Conservation (phyloP, 2,113 vertebrate genomes). For the Rissa tridactyla region DNA sequence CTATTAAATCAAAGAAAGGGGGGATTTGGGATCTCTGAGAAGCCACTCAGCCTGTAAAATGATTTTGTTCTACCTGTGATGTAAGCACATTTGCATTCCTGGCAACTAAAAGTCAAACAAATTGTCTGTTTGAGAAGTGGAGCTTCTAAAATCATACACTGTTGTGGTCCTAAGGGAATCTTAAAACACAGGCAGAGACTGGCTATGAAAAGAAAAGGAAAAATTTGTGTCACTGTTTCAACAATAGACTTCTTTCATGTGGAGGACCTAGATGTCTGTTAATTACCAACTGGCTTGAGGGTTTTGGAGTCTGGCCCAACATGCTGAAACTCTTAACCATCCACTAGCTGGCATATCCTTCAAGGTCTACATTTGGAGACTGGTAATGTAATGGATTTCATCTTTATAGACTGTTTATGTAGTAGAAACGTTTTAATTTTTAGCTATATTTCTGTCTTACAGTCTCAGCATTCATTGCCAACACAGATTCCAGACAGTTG, state of each 20-base stretch:
- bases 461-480: not conserved
- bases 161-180: conserved; percentile 18
- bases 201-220: conserved; percentile 23
- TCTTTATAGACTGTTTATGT: not conserved
- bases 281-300: conserved; percentile 48
- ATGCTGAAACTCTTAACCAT: not conserved
- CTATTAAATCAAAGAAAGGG: not conserved
- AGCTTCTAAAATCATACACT: not conserved
- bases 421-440: not conserved
- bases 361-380: not conserved
- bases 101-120: not conserved
- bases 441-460: not conserved
- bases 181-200: conserved; percentile 35
- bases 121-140: not conserved
- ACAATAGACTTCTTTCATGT: conserved; percentile 62
- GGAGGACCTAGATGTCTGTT: conserved; percentile 57
- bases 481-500: not conserved
- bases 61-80: not conserved
- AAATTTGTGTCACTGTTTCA: conserved; percentile 47
- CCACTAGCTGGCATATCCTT: not conserved
- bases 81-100: not conserved
- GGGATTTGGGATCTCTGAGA: not conserved
- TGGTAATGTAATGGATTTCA: not conserved
- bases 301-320: conserved; percentile 36
- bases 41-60: not conserved